These are phyloP conservation scores for Calliphora vicina DNA, from an alignment of 1,140 invertebrate species.

Conservation along the genomic window DNA sequence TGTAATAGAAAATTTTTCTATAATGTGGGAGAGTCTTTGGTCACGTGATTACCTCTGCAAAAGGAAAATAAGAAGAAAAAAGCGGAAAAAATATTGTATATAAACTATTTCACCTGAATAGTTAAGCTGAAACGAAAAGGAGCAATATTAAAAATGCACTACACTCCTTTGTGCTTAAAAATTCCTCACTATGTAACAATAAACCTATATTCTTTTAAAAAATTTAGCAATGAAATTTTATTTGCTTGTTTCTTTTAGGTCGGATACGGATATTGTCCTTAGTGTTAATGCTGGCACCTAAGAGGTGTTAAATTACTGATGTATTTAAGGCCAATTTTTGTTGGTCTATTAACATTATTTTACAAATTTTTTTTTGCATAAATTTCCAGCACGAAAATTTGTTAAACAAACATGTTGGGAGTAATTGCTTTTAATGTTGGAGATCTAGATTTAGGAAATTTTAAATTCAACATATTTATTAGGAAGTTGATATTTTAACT, in stretches of 20 bases:
- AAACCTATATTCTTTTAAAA: not conserved
- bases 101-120: slow-evolving; percentile 1
- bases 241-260: not conserved
- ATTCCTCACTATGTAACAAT: not conserved
- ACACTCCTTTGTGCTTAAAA: not conserved
- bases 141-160: not conserved
- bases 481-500: no score
- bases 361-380: not conserved
- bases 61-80: not conserved
- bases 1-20: not conserved
- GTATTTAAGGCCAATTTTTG: not conserved
- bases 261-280: not conserved
- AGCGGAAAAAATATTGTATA: not conserved
- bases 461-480: no score
- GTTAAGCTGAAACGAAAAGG: not conserved
- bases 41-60: not conserved
- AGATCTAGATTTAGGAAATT: no score
- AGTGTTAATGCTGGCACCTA: not conserved
- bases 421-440: no score
- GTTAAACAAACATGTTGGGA: not conserved
- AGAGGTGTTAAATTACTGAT: not conserved
- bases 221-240: not conserved
- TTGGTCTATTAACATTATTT: not conserved
- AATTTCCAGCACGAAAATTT: not conserved
- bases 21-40: not conserved